phyloP scores from a whole-genome alignment of 1,140 invertebrate species.

The Pinna nobilis region DNA sequence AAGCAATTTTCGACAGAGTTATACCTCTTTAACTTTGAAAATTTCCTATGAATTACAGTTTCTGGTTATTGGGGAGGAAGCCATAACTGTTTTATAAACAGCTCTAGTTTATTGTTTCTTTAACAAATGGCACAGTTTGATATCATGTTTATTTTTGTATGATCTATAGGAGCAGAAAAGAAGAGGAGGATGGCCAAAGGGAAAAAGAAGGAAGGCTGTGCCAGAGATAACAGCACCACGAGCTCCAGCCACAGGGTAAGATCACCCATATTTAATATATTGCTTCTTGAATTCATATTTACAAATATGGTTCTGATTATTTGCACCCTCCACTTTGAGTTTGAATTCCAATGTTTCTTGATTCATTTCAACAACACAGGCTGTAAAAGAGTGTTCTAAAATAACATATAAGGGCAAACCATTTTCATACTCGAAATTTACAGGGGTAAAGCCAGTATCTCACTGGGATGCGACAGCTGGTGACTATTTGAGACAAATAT shows the following conservation, averaged over 20 bases:
- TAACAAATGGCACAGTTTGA: background rate
- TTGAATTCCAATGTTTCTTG: too few species aligned
- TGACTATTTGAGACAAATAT: too few species aligned
- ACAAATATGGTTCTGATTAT: too few species aligned
- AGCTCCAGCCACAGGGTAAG: conserved; percentile 77
- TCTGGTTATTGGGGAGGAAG: background rate
- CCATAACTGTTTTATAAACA: background rate
- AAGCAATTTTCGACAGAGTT: background rate
- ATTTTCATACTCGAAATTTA: too few species aligned
- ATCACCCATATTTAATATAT: too few species aligned
- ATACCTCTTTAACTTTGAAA: background rate
- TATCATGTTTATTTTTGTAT: conserved; percentile 4
- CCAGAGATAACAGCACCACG: conserved; percentile 77
- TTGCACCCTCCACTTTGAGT: too few species aligned
- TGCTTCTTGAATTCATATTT: too few species aligned
- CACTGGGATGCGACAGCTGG: too few species aligned
- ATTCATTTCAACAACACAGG: too few species aligned
- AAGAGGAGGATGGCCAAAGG: conserved; percentile 81
- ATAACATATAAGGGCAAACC: too few species aligned
- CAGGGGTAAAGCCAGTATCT: too few species aligned
- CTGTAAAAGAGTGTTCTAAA: too few species aligned
- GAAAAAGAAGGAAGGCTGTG: conserved; percentile 78
- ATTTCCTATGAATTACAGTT: background rate
- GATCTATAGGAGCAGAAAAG: conserved; percentile 70
- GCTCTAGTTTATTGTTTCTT: background rate